Base-by-base conservation (phyloP, 2,888 invertebrate genomes). In the Pyrochroa serraticornis region DNA sequence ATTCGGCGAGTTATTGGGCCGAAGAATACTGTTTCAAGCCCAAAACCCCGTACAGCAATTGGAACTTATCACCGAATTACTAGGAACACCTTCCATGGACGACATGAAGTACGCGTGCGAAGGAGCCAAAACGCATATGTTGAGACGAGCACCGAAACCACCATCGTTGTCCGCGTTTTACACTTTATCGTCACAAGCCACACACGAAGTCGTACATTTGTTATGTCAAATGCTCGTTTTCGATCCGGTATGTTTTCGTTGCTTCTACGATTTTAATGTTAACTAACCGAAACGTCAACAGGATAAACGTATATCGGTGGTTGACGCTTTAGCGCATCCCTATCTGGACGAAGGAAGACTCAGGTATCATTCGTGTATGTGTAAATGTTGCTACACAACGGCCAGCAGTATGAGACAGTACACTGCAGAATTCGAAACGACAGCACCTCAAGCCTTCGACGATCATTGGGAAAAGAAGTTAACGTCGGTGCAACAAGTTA, bases 291-390 rank as follows among this genome's bases (percentile, higher is more conserved):
- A 10, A 13, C 13, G 13, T 37, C 9, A 38, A 39, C 75, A 93
- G 92, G 91, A 94, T 75, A 95, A 96, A 81, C 88, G 99, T 74
- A 95, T 97, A 78, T 91, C 92, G 1, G 96, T 97, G 50, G 90
- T 92, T 57, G 95, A 97, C 78, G 98, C 98, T 32, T 84, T 99
- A 68, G 92, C 94, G 51, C 98, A 98, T 83, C 96, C 97, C 6
- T 99, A 98, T 82, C 83, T 99, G 67, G 97, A 97, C 77, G 99
- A 99, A 80, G 99, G 98, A 30, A 88, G 99, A 66, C 86, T 99
- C 75, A 89, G 99, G 75, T 99, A 97, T 84, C 99, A 99, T 83
- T 98, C 97, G 63, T 99, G 99, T 81, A 99, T 99, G 99, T 99
- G 99, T 85, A 92, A 92, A 78, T 99, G 99, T 77, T 99, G 99